Conservation (phyloP, 2,888 invertebrate species). For the Pseudeuparius sepicola region DNA sequence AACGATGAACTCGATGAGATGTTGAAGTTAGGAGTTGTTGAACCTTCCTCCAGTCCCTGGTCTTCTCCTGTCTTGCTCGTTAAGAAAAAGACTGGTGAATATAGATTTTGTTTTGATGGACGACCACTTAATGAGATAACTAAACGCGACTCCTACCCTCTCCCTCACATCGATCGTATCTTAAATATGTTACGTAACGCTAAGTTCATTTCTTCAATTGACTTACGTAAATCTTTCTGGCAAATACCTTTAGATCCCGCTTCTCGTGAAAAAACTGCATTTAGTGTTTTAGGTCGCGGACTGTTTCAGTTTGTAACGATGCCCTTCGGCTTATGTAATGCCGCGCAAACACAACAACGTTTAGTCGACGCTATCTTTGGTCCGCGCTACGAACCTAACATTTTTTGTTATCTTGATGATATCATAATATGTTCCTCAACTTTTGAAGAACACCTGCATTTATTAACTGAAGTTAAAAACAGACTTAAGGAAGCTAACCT, state of each 20-base stretch:
- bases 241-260: conserved; percentile 13
- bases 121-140: conserved; percentile 13
- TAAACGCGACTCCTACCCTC: too few relatives aligned
- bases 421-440: conserved; percentile 18
- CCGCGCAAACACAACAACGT: too few relatives aligned
- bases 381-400: conserved; percentile 9
- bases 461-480: conserved; percentile 7
- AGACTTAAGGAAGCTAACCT: conserved; percentile 13
- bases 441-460: conserved; percentile 21
- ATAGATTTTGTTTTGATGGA: conserved; percentile 17
- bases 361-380: too few relatives aligned
- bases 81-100: conserved; percentile 16
- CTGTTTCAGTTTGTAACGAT: too few relatives aligned
- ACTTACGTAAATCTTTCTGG: conserved; percentile 20
- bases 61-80: conserved; percentile 17
- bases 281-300: conserved; percentile 27
- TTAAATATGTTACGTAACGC: conserved; percentile 20
- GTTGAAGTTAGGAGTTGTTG: too few relatives aligned
- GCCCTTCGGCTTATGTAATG: too few relatives aligned
- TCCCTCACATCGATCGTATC: conserved; percentile 22
- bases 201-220: conserved; percentile 17
- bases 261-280: conserved; percentile 27
- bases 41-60: too few relatives aligned
- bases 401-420: conserved; percentile 22
- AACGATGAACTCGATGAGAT: too few relatives aligned